Base-by-base conservation (phyloP, 2,797 vertebrate species). In the Sus cebifrons region DNA sequence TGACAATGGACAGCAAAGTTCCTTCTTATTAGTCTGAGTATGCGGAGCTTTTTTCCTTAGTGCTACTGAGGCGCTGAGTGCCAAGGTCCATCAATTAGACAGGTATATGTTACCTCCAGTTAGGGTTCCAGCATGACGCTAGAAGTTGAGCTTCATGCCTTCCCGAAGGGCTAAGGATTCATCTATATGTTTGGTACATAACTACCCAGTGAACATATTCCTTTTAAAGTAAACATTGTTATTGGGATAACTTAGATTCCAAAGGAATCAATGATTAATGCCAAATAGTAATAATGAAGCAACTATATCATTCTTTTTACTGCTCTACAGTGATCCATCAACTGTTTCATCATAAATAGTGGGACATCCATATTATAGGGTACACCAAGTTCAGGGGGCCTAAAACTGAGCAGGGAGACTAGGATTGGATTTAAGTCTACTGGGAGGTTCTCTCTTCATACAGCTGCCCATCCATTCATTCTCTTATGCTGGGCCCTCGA, bases 331-430 rank as follows among this genome's bases (percentile, higher is more conserved):
- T 54, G 78, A 91, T 29, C 18, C 92, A 73, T 73, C 83, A 62
- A 73, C 54, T 70, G 14, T 62, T 73, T 91, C 68, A 58, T 78
- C 13, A 67, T 3, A 90, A 32, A 68, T 60, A 40, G 54, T 29
- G 54, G 44, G 86, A 29, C 23, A 49, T 52, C 9, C 52, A 49
- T 54, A 84, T 56, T 75, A 82, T 1, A 65, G 49, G 27, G 12
- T 2, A 60, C 18, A 73, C 10, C 0, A 91, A 56, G n/a, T 71
- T 92, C n/a, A 40, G 16, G 49, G n/a, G 52, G 15, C 49, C 44
- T 83, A 70, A 91, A 94, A 62, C n/a, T 64, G n/a, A 94, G 23
- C n/a, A 88, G 15, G 5, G 40, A 81, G 71, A 89, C 81, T 83
- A 79, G 44, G 82, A 71, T 2, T 49, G 16, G 77, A 87, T 23